Evolutionary conservation across 2,888 invertebrate species (phyloP), one percentile per base, ranked within the genome.

Genomic region (Deilephila elpenor): DNA sequence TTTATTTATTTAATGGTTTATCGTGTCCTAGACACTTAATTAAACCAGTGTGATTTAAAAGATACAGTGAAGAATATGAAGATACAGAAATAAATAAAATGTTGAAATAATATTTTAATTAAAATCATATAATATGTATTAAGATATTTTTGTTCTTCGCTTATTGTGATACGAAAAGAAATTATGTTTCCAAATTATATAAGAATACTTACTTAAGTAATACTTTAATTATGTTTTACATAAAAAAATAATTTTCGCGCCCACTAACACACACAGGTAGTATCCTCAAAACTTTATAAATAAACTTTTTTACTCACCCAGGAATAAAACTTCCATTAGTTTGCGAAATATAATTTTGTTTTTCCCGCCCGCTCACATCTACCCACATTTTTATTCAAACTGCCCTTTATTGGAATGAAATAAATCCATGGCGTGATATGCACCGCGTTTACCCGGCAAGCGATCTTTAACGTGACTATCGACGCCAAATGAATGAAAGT

Each of bases 321-420:
- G 96, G 96, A 81, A 96, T 95, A 84, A 96, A 96, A 74, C 95
- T 95, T 83, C 95, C 95, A 87, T 95, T 95, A 70, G 95, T 95
- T 84, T 96, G 95, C 73, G 93, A 92, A 79, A 95, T 93, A 87
- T 96, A 96, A 82, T 91, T 92, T 80, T 95, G 95, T 84, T 95
- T 94, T 86, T 96, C 96, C 80, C 95, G 95, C 80, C 95, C 94
- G 80, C 93, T 95, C 60, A 96, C 93, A 82, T 96, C 95, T 83
- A 96, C 95, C 93, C 96, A 96, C 94, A 96, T 96, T 80, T 87
- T 82, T 78, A 78, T 80, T 80, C 82, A 81, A 77, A 81, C 77
- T 80, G 82, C 80, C 78, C 83, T 85, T 81, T 80, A 75, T 78
- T 75, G 75, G 71, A 75, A 80, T 80, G 81, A 83, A 84, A 86